Evolutionary conservation across 2,113 vertebrate genomes (phyloP).

Genomic region (Chamaetylas fuelleborni): DNA sequence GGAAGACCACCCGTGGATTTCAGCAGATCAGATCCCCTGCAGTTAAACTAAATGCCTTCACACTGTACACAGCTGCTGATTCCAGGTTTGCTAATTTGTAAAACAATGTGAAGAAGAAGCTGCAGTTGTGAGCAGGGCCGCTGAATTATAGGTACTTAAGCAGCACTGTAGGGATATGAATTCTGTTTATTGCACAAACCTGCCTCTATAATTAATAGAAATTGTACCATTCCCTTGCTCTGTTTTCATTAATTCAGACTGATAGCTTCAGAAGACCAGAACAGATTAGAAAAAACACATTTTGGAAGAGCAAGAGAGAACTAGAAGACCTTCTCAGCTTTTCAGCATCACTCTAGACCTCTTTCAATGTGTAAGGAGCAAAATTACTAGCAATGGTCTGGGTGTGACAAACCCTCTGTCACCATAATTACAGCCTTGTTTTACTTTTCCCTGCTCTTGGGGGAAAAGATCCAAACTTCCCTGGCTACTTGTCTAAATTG

Average conservation of each 20-base stretch:
- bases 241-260: constrained; percentile 41
- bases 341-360: background rate
- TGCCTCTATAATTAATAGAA: constrained; percentile 50
- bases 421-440: background rate
- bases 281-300: background rate
- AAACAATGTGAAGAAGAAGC: constrained; percentile 2
- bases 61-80: background rate
- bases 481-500: background rate
- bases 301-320: background rate
- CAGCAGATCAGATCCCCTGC: background rate
- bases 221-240: background rate
- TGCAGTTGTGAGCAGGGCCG: background rate
- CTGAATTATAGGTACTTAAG: constrained; percentile 55
- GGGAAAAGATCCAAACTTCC: background rate
- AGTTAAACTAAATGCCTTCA: constrained; percentile 23
- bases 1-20: background rate
- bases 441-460: background rate
- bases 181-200: constrained; percentile 38
- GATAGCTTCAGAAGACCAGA: background rate
- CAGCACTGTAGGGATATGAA: constrained; percentile 24
- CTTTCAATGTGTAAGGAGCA: background rate
- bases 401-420: background rate
- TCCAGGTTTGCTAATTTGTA: constrained; percentile 40
- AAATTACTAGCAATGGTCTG: background rate
- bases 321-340: background rate